phyloP scores from a whole-genome alignment of 2,888 invertebrate species.

The Pherbina coryleti region DNA sequence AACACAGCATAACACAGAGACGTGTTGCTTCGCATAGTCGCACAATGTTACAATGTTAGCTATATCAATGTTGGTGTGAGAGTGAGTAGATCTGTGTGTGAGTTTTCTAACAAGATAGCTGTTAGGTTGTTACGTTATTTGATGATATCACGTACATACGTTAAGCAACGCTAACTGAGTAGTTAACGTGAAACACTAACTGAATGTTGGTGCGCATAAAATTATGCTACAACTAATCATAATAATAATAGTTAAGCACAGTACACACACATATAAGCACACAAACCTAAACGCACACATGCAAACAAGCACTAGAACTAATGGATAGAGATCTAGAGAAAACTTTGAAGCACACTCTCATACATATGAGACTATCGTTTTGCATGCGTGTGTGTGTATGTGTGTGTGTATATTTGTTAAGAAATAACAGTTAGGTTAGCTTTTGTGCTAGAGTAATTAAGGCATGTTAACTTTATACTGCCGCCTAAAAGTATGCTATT shows the following conservation, averaged over 20 bases:
- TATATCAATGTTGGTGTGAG: neutral
- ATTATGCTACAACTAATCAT: constrained; percentile 40
- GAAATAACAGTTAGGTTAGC: neutral
- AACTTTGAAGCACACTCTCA: neutral
- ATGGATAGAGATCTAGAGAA: constrained; percentile 3
- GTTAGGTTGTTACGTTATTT: constrained; percentile 64
- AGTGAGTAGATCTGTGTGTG: constrained; percentile 2
- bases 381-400: neutral
- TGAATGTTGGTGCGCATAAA: constrained; percentile 37
- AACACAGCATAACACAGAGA: neutral
- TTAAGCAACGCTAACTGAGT: constrained; percentile 67
- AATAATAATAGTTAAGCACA: constrained; percentile 40
- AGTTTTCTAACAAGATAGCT: constrained; percentile 60
- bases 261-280: constrained; percentile 30
- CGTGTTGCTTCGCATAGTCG: neutral
- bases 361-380: too few species aligned
- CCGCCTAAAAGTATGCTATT: constrained; percentile 52
- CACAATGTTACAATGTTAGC: neutral
- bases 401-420: neutral
- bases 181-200: constrained; percentile 52
- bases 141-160: constrained; percentile 68
- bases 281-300: constrained; percentile 28
- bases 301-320: constrained; percentile 10
- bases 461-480: neutral
- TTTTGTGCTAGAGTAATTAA: constrained; percentile 13